Evolutionary conservation across 2,888 invertebrate genomes (phyloP), one percentile per base, ranked within the genome.

Genomic region (Hydropsyche betteni): DNA sequence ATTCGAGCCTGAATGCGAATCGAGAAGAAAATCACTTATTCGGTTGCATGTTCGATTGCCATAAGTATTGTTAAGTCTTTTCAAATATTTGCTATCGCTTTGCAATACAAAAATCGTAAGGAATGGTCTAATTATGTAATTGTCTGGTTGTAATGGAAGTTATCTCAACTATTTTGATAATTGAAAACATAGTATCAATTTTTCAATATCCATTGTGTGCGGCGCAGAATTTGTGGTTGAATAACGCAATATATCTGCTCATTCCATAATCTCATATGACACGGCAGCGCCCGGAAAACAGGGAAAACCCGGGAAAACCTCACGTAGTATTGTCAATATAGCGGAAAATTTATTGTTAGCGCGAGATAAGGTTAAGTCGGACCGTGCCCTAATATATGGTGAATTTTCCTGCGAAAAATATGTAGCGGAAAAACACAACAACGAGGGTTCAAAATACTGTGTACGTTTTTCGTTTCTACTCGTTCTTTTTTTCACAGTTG

Each of bases 251-350:
- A 5, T n/a, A 53, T 53, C 10, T 53, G 14, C 14, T 14, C 14
- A 53, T 4, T 58, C 58, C 16, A 72, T 72, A 72, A 72, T 55
- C 72, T 36, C 58, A 14, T 55, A 14, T 72, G 16, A 58, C 72
- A 55, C 58, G 55, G 14, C 7, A 33, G n/a, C 52, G 58, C 52
- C 7, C n/a, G 16, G 3, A 24, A 38, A n/a, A 12, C 34, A 24
- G 34, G 72, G 16, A 51, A 34, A 52, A 16, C 36, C 61, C 51
- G 72, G 69, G 58, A 72, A 72, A 72, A 72, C 72, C 72, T 72
- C 72, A 72, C 72, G 72, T 72, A 72, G 72, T 72, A 58, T 72
- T 72, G 72, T 72, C 72, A 72, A 72, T 72, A 72, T 58, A 58
- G 70, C 44, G 72, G 69, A 55, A 72, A 72, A 72, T 72, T 72